Evolutionary conservation across 1,140 invertebrate genomes (phyloP), one percentile per base, ranked within the genome.

Genomic region (Diploscapter pachys): DNA sequence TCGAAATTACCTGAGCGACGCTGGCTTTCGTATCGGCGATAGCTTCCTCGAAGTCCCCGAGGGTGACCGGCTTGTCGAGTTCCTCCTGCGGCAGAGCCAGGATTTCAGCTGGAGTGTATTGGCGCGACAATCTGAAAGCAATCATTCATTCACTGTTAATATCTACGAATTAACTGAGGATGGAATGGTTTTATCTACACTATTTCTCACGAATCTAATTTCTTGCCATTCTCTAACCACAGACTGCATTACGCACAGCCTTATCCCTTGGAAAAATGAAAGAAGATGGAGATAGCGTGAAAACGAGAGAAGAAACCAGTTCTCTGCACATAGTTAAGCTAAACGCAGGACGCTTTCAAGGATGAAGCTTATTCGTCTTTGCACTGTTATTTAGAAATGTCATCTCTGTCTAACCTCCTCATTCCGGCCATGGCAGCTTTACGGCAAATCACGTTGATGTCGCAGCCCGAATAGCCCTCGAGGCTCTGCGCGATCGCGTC

Each of bases 381-480:
- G 31, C 31, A 31, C n/a, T n/a, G 31, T 31, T 31, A 31, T 31
- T 31, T 31, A 31, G 31, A 31, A 31, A 31, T 31, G 31, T 1
- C 31, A 31, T 31, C 31, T 31, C 31, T 31, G 31, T 31, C 52
- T 51, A n/a, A 68, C 66, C 66, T 8, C 53, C 6, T 68, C 8
- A 68, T 52, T 68, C 66, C 66, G 66, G 51, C 66, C 52, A 68
- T 9, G 53, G 66, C 9, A 52, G 66, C 66, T 8, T 53, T 52
- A 8, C 66, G 9, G 50, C 66, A 68, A 52, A 68, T 9, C 6
- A 68, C 48, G 51, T 52, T 52, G 13, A 68, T 68, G 48, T 68
- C 66, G 6, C 52, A 52, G 9, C 52, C 52, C 5, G 66, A 68
- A 54, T 68, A 68, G 8, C 66, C 66, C 50, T 68, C 66, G 11